A percentile compares a stretch with the other conserved stretches of the same genome.
Evolutionary conservation across 2,797 vertebrate genomes (phyloP).

Genomic region (Saxicola maurus): DNA sequence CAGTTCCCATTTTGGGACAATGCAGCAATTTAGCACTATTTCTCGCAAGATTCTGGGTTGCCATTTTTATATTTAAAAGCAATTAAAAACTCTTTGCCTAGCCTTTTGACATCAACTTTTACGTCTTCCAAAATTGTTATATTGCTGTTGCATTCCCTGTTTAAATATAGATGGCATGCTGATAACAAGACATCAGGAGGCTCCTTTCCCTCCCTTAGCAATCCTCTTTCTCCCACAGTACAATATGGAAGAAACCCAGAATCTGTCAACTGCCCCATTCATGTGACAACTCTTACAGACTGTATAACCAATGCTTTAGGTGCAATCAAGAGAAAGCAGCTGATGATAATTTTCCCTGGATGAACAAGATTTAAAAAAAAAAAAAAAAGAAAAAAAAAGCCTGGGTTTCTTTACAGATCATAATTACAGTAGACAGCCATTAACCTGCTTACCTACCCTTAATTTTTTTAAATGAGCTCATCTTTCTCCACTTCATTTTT

Average conservation of each 20-base stretch:
- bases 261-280: neutral
- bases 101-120: neutral
- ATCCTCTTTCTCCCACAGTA: neutral
- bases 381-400: neutral
- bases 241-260: neutral
- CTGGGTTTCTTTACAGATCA: slow-evolving; percentile 15
- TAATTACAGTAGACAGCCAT: neutral
- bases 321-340: neutral
- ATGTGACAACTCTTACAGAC: neutral
- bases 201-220: neutral
- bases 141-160: neutral
- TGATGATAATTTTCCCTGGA: neutral
- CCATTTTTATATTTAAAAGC: neutral
- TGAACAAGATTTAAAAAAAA: neutral
- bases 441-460: slow-evolving; percentile 33
- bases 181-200: neutral
- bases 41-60: neutral
- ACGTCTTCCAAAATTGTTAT: neutral
- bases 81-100: neutral
- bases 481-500: slow-evolving; percentile 29
- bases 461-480: slow-evolving; percentile 15
- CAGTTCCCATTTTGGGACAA: neutral
- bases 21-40: neutral
- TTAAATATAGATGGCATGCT: neutral
- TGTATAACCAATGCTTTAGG: neutral